A percentile compares a stretch with the other conserved stretches of the same genome.
Evolutionary conservation across 2,113 vertebrate genomes (phyloP).

Genomic region (Panurus biarmicus): DNA sequence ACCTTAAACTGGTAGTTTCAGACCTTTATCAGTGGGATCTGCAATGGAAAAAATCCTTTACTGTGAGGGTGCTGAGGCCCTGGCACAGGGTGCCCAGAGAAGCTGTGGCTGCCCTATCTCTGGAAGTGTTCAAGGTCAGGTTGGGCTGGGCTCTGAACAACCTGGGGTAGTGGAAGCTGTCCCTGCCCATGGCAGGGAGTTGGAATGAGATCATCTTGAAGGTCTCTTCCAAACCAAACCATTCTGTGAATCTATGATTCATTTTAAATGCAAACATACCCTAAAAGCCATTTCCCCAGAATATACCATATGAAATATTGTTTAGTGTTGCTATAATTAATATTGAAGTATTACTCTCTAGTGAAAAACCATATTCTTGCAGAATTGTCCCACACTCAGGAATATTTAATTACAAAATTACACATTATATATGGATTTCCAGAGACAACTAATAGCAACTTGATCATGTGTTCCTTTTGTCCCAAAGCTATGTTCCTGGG

Average conservation of each 20-base stretch:
- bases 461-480: background rate
- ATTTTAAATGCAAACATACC: background rate
- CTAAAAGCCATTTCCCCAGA: background rate
- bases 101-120: background rate
- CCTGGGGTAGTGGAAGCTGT: background rate
- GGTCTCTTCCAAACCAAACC: background rate
- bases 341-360: background rate
- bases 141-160: fast-evolving
- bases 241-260: background rate
- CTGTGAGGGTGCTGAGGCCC: background rate
- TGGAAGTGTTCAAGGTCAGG: background rate
- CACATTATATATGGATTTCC: background rate
- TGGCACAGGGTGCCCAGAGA: background rate
- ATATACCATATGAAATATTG: background rate
- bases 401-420: background rate
- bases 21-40: background rate
- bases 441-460: background rate
- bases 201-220: background rate
- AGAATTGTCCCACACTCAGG: background rate
- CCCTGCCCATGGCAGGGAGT: background rate
- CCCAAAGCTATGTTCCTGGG: background rate
- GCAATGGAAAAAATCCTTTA: background rate
- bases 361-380: background rate
- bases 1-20: background rate
- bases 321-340: background rate